Evolutionary conservation across 1,140 invertebrate species (phyloP).

Genomic region (Drosophila kanapiae): DNA sequence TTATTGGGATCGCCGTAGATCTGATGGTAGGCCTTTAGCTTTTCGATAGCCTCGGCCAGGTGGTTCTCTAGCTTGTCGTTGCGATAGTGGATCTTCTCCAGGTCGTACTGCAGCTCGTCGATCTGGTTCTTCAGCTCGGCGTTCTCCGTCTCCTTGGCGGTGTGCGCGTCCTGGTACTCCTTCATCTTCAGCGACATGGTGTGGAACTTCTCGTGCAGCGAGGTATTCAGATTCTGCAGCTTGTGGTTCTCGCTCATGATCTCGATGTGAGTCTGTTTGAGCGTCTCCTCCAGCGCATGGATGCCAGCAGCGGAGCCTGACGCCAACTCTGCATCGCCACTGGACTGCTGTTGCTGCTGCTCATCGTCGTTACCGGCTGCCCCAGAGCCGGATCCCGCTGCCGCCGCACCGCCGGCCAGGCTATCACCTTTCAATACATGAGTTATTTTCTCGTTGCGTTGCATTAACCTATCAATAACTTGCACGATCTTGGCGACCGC

Average conservation of each 20-base stretch:
- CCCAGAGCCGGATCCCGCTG: constrained; percentile 44
- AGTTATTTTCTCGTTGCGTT: constrained; percentile 96
- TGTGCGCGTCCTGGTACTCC: constrained; percentile 95
- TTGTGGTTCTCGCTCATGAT: constrained; percentile 96
- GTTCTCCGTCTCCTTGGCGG: constrained; percentile 96
- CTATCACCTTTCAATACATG: constrained; percentile 93
- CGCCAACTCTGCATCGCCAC: constrained; percentile 29
- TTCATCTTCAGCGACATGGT: constrained; percentile 96
- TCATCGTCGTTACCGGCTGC: constrained; percentile 15
- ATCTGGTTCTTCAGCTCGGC: constrained; percentile 98
- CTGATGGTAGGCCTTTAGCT: constrained; percentile 94
- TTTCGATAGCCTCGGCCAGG: constrained; percentile 95
- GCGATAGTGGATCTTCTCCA: constrained; percentile 94
- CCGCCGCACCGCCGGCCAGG: constrained; percentile 9
- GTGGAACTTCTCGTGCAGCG: constrained; percentile 97
- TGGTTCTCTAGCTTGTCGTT: constrained; percentile 97
- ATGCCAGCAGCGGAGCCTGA: constrained; percentile 25
- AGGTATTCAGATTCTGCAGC: constrained; percentile 96
- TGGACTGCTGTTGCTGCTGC: constrained; percentile 53
- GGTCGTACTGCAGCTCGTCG: constrained; percentile 97
- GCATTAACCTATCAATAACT: constrained; percentile 97
- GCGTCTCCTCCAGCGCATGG: constrained; percentile 90
- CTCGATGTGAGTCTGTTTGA: constrained; percentile 93
- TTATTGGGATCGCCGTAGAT: constrained; percentile 88
- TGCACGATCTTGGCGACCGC: constrained; percentile 98